Percentiles rank a stretch among this genome's conserved stretches.
These are phyloP conservation scores for Sarotherodon lohbergeri DNA, from an alignment of 2,113 vertebrate genomes.

Conservation along the genomic window DNA sequence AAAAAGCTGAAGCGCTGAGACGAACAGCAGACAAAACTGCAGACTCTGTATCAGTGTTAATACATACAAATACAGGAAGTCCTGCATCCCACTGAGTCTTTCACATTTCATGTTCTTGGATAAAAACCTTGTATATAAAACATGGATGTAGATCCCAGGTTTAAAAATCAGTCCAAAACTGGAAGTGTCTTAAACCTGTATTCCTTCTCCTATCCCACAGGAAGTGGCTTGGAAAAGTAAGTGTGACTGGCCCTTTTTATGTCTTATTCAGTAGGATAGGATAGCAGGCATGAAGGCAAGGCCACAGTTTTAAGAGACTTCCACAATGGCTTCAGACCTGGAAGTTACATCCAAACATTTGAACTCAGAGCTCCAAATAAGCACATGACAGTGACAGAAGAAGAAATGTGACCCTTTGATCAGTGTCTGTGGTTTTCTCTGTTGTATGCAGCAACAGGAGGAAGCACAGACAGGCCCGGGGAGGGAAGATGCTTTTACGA, in stretches of 20 bases:
- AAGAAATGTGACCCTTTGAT: not conserved
- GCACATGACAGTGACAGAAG: not conserved
- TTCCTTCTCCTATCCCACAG: not conserved
- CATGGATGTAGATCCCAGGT: not conserved
- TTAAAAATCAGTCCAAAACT: not conserved
- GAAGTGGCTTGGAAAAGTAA: not conserved
- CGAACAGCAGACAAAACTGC: not conserved
- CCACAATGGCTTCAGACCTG: not conserved
- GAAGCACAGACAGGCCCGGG: not conserved
- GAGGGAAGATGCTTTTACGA: not conserved
- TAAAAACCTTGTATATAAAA: not conserved
- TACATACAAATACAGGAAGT: rapidly evolving
- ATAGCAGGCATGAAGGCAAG: not conserved
- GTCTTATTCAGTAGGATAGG: not conserved
- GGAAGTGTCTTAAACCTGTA: not conserved
- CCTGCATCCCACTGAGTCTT: not conserved
- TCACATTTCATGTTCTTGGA: not conserved
- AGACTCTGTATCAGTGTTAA: not conserved
- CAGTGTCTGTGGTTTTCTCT: not conserved
- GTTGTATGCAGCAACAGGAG: not conserved
- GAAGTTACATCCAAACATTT: not conserved
- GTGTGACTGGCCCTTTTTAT: not conserved
- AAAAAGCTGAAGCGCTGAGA: not conserved
- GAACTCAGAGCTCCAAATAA: not conserved
- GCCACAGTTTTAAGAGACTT: not conserved